Base-by-base conservation (phyloP, 2,797 vertebrate genomes). In the Ispidina lecontei region DNA sequence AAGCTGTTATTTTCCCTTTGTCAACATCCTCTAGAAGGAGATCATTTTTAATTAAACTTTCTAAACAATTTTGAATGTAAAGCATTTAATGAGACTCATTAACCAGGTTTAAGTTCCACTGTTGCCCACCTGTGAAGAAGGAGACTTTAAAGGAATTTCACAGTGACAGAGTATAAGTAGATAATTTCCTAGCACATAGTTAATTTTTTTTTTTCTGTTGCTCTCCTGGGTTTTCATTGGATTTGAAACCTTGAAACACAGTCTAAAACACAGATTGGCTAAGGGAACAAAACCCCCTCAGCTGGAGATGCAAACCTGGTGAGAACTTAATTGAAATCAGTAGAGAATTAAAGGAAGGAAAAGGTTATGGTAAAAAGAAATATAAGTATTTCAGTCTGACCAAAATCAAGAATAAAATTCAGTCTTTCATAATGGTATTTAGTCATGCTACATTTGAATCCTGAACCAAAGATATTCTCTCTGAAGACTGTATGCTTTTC, bases 261-360 rank as follows among this genome's bases (percentile, higher is more conserved):
- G 21, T 23, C 73, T 67, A 19, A 80, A 87, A 86, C 20, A 0
- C 44, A 86, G 17, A 72, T 31, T 73, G 47, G 5, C 4, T 65
- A 35, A 21, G 11, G 29, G 4, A 10, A 37, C 49, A 74, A 72
- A 41, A 37, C 1, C 0, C 2, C 25, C 37, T 89, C 26, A 75
- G 51, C 5, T 74, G 63, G 55, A 56, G 18, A n/a, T 67, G 16
- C 20, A 93, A 78, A 81, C 25, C 20, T 87, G 39, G 39, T 37
- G 55, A 91, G 67, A 81, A 63, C 1, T 78, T 87, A 93, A 75
- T 35, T 89, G n/a, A 93, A 92, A 87, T 75, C 79, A 63, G 55
- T 13, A 77, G 67, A 92, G 69, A 86, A 75, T 72, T 80, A 83
- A 77, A 60, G 72, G 20, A 87, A 93, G 18, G 37, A 58, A 71